A percentile compares a stretch with the other conserved stretches of the same genome.
These are phyloP conservation scores for Mastigias papua DNA, from an alignment of 30 jellyfish, hydroid and myxozoan genomes.

Conservation along the genomic window DNA sequence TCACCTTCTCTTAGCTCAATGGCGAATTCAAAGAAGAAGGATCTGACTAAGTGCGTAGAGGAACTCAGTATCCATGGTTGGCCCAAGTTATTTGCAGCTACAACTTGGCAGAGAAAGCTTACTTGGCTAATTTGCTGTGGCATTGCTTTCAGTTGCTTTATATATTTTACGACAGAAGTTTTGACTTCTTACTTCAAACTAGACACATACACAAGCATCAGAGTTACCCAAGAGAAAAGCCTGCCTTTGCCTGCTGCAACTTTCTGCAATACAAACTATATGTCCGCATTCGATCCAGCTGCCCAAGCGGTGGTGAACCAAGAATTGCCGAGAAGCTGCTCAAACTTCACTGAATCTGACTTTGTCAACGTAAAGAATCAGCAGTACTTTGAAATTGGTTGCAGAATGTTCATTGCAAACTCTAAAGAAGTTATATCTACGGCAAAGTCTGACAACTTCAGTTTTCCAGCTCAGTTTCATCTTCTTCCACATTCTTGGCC, in stretches of 20 bases:
- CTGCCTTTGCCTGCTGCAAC: slow-evolving; percentile 9
- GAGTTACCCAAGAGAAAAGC: neutral
- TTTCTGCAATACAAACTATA: slow-evolving; percentile 10
- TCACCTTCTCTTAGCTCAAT: neutral
- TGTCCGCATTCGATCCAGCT: neutral
- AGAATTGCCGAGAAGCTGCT: slow-evolving; percentile 1
- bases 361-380: slow-evolving; percentile 2
- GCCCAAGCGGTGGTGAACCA: neutral
- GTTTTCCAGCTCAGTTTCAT: slow-evolving; percentile 5
- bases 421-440: neutral
- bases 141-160: neutral
- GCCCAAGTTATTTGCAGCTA: neutral
- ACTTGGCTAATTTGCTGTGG: neutral
- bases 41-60: neutral
- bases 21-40: neutral
- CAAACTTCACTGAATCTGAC: neutral
- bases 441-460: neutral
- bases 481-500: slow-evolving; percentile 18
- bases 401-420: neutral
- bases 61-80: slow-evolving; percentile 21
- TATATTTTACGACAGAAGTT: neutral
- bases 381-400: slow-evolving; percentile 8
- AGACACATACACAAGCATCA: neutral
- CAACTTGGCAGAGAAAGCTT: slow-evolving; percentile 1
- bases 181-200: neutral